Evolutionary conservation across 2,888 invertebrate genomes (phyloP).

Genomic region (Drosophila multiciliata): DNA sequence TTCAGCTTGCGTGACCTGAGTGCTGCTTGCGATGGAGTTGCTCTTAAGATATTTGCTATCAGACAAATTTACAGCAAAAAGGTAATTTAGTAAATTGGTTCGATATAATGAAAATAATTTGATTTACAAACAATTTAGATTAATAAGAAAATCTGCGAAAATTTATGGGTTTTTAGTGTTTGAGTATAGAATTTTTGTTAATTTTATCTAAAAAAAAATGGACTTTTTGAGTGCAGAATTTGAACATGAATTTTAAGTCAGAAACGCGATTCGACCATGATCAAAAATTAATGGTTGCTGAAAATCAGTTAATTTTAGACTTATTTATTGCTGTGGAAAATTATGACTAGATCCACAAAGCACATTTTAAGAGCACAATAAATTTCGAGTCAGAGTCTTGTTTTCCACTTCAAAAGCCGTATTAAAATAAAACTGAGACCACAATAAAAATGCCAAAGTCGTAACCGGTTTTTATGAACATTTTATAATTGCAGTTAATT

Average conservation of each 20-base stretch:
- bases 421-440: neutral
- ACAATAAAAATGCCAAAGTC: neutral
- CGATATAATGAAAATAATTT: neutral
- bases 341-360: neutral
- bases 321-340: neutral
- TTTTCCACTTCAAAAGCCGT: neutral
- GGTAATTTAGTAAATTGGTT: neutral
- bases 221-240: neutral
- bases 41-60: conserved; percentile 21
- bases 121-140: conserved; percentile 4
- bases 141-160: neutral
- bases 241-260: neutral
- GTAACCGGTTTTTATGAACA: neutral
- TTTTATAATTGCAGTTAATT: conserved; percentile 1
- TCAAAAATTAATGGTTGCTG: neutral
- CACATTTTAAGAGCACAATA: neutral
- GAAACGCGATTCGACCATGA: neutral
- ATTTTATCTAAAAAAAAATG: neutral
- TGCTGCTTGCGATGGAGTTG: conserved; percentile 16
- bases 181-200: neutral
- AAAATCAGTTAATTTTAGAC: neutral
- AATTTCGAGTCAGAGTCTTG: neutral
- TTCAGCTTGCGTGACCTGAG: neutral
- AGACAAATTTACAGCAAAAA: neutral
- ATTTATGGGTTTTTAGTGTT: neutral